phyloP scores from a whole-genome alignment of 1,140 invertebrate species.

The Halictus rubicundus region DNA sequence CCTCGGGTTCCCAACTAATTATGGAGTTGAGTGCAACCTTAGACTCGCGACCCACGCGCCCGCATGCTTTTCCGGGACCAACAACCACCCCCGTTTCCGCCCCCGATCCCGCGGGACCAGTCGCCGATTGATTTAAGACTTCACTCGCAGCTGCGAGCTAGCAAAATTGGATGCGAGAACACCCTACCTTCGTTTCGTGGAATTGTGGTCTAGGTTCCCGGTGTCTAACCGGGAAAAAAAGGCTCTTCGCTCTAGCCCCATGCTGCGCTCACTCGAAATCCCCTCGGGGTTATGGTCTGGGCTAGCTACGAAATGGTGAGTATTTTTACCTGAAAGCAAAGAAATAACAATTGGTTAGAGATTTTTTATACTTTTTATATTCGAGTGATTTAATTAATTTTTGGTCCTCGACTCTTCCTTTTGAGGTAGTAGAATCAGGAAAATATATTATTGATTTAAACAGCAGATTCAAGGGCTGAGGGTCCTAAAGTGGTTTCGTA shows the following conservation, averaged over 20 bases:
- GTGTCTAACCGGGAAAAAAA: not conserved
- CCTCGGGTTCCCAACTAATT: constrained; percentile 70
- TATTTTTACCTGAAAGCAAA: constrained; percentile 27
- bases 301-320: no score
- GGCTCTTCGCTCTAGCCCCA: not conserved
- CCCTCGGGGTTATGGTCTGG: no score
- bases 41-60: constrained; percentile 29
- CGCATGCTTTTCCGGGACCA: not conserved
- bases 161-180: constrained; percentile 70
- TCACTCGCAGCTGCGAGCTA: constrained; percentile 68
- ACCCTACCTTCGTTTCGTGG: constrained; percentile 40
- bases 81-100: not conserved
- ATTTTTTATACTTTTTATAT: no score
- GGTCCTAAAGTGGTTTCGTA: no score
- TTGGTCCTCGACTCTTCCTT: no score
- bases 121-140: constrained; percentile 74
- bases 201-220: not conserved
- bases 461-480: no score
- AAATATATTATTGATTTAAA: no score
- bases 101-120: constrained; percentile 35
- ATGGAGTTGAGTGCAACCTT: constrained; percentile 73
- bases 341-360: not conserved
- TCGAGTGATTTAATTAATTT: no score
- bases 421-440: no score
- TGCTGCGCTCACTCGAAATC: not conserved